Percentiles rank a stretch among this genome's conserved stretches.
Conservation (phyloP, 1,140 invertebrate species). For the roundworm (Caenorhabditis elegans) region WBcel235 BX284605.5:6729501-6730000, state of each 20-base stretch:
- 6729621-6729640: background rate
- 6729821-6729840: conserved; percentile 32
- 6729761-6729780: background rate
- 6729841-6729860: conserved; percentile 34
- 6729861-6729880: conserved; percentile 40
- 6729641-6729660: background rate
- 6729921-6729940: conserved; percentile 18
- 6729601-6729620: background rate
- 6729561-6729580: background rate
- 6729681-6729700: background rate
- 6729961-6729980: conserved; percentile 27
- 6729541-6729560: conserved; percentile 34
- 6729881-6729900: conserved; percentile 36
- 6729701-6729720: conserved; percentile 32
- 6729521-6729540: conserved; percentile 34
- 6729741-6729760: conserved; percentile 37
- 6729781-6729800: background rate
- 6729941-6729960: conserved; percentile 6
- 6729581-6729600: background rate
- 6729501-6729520: conserved; percentile 42
- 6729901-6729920: conserved; percentile 36
- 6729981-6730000: conserved; percentile 19
- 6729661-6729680: background rate
- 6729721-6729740: conserved; percentile 38
- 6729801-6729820: background rate